These are phyloP conservation scores for Parotia lawesii DNA, from an alignment of 2,113 vertebrate genomes.

Conservation along the genomic window DNA sequence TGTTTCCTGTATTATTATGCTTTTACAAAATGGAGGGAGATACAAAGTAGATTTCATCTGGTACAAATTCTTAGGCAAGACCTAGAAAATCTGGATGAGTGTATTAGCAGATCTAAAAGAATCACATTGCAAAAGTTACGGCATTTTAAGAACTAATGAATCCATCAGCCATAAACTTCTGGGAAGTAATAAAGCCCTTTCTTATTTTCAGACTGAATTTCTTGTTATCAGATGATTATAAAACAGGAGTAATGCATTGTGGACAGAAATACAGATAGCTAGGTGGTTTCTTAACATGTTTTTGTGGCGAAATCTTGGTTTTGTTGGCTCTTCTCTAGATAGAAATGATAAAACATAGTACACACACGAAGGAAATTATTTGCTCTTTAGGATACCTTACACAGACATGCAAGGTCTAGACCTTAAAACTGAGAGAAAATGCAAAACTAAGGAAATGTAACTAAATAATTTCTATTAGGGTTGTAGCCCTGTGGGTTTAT, in stretches of 20 bases:
- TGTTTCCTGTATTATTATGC: neutral
- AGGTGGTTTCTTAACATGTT: neutral
- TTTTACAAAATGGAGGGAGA: neutral
- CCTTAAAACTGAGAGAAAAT: neutral
- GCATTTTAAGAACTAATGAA: neutral
- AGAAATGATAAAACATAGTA: neutral
- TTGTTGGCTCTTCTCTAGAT: neutral
- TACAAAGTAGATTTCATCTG: neutral
- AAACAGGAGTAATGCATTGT: neutral
- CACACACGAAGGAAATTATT: neutral
- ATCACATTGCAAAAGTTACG: neutral
- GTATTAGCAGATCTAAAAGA: neutral
- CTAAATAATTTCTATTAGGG: neutral
- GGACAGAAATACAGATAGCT: neutral
- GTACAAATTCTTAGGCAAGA: neutral
- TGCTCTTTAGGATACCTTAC: neutral
- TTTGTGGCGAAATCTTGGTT: neutral
- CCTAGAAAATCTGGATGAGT: neutral
- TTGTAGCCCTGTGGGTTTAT: neutral
- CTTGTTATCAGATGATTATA: neutral
- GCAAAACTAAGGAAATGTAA: neutral
- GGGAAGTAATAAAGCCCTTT: neutral
- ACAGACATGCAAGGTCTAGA: neutral
- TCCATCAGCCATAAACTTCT: neutral
- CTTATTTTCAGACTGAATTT: neutral